Percentiles rank a stretch among this genome's conserved stretches.
Conservation (phyloP, 2,888 invertebrate species). For the Lochmaea crataegi region DNA sequence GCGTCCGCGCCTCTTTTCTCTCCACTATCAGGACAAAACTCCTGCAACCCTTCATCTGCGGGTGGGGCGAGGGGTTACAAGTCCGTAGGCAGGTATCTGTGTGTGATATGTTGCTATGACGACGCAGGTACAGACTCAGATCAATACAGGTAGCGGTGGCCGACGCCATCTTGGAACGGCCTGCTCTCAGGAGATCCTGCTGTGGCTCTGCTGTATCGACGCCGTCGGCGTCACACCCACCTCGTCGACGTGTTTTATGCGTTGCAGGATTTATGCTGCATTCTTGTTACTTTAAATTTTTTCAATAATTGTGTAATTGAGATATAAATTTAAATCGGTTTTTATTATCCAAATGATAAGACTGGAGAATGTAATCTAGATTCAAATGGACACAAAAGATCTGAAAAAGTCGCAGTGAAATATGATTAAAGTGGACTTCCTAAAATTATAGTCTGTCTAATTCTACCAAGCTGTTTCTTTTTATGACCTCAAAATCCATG, state of each 20-base stretch:
- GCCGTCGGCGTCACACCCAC: conserved; percentile 40
- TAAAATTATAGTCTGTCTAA: no score
- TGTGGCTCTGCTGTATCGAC: conserved; percentile 35
- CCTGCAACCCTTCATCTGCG: conserved; percentile 39
- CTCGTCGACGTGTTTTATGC: conserved; percentile 34
- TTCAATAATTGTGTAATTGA: no score
- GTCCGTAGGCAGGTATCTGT: conserved; percentile 46
- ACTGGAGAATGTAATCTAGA: no score
- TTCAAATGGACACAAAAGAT: no score
- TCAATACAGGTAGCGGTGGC: conserved; percentile 47
- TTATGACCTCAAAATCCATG: no score
- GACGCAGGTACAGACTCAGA: conserved; percentile 47
- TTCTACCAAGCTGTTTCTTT: no score
- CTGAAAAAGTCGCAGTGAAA: no score
- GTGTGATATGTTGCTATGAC: conserved; percentile 51
- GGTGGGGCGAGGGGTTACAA: conserved; percentile 26
- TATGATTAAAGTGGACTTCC: no score
- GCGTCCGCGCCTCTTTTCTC: conserved; percentile 24
- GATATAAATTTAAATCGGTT: no score
- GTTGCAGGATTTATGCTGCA: conserved; percentile 44
- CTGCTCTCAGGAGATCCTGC: conserved; percentile 52
- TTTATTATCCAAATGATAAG: no score
- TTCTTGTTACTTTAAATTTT: conserved; percentile 1
- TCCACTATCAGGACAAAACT: conserved; percentile 37
- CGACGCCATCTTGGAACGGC: conserved; percentile 47